phyloP scores from a whole-genome alignment of 2,797 vertebrate species.

The Prionace glauca region DNA sequence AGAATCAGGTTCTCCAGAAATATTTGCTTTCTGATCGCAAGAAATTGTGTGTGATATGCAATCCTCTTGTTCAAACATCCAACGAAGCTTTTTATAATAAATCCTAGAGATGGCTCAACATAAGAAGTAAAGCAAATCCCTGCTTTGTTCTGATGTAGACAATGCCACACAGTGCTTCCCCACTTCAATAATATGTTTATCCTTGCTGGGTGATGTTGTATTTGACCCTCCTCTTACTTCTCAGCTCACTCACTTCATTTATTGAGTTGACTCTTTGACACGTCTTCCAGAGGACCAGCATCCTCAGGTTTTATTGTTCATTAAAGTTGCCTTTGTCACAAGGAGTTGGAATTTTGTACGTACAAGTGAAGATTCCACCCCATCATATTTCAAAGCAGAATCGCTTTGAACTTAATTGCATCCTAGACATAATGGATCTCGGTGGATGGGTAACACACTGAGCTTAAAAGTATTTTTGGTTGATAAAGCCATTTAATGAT shows the following conservation, averaged over 20 bases:
- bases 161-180: background rate
- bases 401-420: background rate
- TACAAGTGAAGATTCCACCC: background rate
- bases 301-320: background rate
- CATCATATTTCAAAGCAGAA: background rate
- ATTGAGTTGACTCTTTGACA: background rate
- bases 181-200: background rate
- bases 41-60: background rate
- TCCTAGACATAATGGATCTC: background rate
- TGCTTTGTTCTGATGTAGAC: background rate
- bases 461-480: background rate
- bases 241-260: background rate
- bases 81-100: background rate
- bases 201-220: background rate
- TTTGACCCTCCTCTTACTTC: background rate
- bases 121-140: background rate
- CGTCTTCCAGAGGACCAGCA: background rate
- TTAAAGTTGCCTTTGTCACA: background rate
- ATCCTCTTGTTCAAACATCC: background rate
- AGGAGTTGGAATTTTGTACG: background rate
- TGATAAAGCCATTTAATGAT: background rate
- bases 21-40: background rate
- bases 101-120: background rate
- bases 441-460: too few species aligned
- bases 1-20: background rate